phyloP scores from a whole-genome alignment of 92 coral and sea anemone species.

The Epizoanthus scotinus region DNA sequence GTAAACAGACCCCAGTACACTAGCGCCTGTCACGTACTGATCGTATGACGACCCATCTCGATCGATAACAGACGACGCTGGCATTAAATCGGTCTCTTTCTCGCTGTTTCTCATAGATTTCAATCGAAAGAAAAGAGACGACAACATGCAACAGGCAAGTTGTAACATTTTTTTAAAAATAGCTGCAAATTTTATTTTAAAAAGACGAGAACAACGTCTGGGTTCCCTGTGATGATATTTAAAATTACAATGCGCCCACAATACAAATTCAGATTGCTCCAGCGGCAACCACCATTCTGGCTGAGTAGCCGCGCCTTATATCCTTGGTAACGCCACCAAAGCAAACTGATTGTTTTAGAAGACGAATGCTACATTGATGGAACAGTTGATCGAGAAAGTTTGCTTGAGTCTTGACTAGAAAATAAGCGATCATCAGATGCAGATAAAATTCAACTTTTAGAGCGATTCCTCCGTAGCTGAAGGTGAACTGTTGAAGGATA shows the following conservation, averaged over 20 bases:
- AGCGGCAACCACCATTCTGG: constrained; percentile 8
- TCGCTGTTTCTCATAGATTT: too few relatives aligned
- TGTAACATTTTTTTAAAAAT: too few relatives aligned
- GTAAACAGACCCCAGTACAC: too few relatives aligned
- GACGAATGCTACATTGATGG: not conserved
- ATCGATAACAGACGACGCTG: too few relatives aligned
- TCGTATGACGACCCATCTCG: too few relatives aligned
- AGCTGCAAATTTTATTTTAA: too few relatives aligned
- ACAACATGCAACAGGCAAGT: too few relatives aligned
- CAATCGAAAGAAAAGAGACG: too few relatives aligned
- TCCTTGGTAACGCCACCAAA: constrained; percentile 31
- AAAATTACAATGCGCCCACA: not conserved
- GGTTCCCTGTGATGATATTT: too few relatives aligned
- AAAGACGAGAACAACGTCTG: too few relatives aligned
- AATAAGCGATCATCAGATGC: not conserved
- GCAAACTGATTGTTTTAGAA: constrained; percentile 32
- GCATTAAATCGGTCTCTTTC: too few relatives aligned
- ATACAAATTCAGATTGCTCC: not conserved
- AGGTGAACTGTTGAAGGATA: not conserved
- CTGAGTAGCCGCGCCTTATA: constrained; percentile 38
- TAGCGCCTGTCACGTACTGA: too few relatives aligned
- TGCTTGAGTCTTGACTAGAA: not conserved
- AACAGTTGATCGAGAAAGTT: not conserved
- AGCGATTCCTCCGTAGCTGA: not conserved
- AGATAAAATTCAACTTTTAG: not conserved